phyloP scores from a whole-genome alignment of 2,797 vertebrate genomes.

The Scleropages formosus region DNA sequence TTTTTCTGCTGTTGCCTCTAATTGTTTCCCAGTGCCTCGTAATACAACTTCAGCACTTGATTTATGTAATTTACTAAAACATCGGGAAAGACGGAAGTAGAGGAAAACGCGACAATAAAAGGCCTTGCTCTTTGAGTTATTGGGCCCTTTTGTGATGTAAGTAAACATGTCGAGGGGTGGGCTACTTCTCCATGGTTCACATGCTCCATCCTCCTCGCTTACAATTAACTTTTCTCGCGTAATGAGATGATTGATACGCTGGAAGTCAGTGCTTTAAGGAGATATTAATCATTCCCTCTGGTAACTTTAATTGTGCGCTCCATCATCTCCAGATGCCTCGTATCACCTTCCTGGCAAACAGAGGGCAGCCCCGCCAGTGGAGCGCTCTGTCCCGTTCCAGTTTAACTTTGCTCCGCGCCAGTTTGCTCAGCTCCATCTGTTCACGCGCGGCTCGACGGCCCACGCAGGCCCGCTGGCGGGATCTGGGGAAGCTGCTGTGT shows the following conservation, averaged over 20 bases:
- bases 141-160: conserved; percentile 85
- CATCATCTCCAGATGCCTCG: conserved; percentile 98
- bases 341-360: conserved; percentile 98
- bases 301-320: conserved; percentile 98
- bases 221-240: conserved; percentile 96
- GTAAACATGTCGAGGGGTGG: conserved; percentile 99
- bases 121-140: conserved; percentile 61
- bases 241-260: conserved; percentile 99
- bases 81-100: not conserved
- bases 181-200: conserved; percentile 97
- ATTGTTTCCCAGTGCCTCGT: not conserved
- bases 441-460: conserved; percentile 73
- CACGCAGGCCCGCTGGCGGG: conserved; percentile 71
- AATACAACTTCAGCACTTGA: not conserved
- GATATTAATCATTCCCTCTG: conserved; percentile 99
- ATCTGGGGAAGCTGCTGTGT: conserved; percentile 69
- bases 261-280: conserved; percentile 99
- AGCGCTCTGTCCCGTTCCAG: conserved; percentile 88
- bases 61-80: not conserved
- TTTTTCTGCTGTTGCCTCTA: too few relatives aligned
- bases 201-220: conserved; percentile 89
- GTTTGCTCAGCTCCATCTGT: conserved; percentile 78
- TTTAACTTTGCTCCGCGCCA: conserved; percentile 82
- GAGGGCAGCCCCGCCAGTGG: conserved; percentile 87
- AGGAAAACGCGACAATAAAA: not conserved